Evolutionary conservation across 2,797 vertebrate species (phyloP).

Genomic region (Acestrorhynchus altus): DNA sequence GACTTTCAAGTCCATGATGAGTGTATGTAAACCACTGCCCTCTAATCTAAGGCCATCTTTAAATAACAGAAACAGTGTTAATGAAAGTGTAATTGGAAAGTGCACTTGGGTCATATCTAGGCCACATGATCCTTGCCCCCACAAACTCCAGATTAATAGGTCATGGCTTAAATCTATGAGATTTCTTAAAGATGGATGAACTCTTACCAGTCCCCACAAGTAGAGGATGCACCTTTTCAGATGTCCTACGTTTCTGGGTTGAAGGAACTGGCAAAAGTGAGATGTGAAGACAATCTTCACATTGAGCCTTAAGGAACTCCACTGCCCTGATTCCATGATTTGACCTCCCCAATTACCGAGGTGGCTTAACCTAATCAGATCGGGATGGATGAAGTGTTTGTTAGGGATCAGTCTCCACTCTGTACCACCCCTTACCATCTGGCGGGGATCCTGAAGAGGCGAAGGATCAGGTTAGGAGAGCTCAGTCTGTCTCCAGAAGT

Average conservation of each 20-base stretch:
- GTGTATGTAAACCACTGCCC: no score
- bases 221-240: background rate
- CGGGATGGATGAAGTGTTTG: slow-evolving; percentile 24
- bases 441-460: slow-evolving; percentile 35
- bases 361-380: slow-evolving; percentile 44
- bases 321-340: slow-evolving; percentile 32
- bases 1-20: no score
- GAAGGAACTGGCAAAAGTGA: background rate
- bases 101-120: background rate
- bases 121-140: background rate
- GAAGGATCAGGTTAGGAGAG: background rate
- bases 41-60: no score
- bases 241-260: background rate
- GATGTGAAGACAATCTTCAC: background rate
- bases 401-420: slow-evolving; percentile 38
- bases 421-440: slow-evolving; percentile 25
- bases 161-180: slow-evolving; percentile 3
- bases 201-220: background rate
- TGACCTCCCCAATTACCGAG: slow-evolving; percentile 31
- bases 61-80: background rate
- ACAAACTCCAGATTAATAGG: background rate
- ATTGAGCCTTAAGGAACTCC: background rate
- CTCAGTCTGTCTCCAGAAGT: slow-evolving; percentile 23
- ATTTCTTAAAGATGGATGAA: background rate
- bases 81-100: background rate